A percentile compares a stretch with the other conserved stretches of the same genome.
These are phyloP conservation scores for Drosophila fuyamai DNA, from an alignment of 1,140 invertebrate genomes.

Conservation along the genomic window DNA sequence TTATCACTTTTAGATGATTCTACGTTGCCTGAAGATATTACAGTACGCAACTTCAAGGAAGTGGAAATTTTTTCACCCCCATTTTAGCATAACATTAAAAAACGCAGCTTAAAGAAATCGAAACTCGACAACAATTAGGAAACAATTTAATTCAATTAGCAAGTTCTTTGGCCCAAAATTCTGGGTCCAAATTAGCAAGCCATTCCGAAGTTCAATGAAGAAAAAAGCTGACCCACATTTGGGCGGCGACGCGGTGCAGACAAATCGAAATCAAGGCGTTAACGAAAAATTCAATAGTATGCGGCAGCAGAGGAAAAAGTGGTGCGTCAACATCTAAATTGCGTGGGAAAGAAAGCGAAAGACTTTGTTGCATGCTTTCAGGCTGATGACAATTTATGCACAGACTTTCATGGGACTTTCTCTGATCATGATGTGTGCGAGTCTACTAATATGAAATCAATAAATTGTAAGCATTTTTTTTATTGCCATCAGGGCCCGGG, in stretches of 20 bases:
- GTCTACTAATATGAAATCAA: slow-evolving; percentile 77
- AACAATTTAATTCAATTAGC: slow-evolving; percentile 67
- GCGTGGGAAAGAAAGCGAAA: slow-evolving; percentile 22
- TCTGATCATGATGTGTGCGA: slow-evolving; percentile 31
- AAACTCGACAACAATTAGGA: slow-evolving; percentile 57
- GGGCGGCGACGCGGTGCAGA: slow-evolving; percentile 28
- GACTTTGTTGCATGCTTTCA: slow-evolving; percentile 66
- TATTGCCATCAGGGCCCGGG: slow-evolving; percentile 50
- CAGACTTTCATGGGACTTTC: slow-evolving; percentile 33
- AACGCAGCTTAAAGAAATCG: slow-evolving; percentile 49
- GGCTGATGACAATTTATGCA: slow-evolving; percentile 66
- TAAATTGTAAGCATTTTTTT: slow-evolving; percentile 72
- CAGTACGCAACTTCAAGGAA: neutral
- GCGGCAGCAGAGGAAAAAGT: slow-evolving; percentile 12
- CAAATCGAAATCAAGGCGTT: slow-evolving; percentile 76
- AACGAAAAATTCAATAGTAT: slow-evolving; percentile 26
- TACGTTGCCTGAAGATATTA: neutral
- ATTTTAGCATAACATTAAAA: neutral
- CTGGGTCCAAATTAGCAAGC: slow-evolving; percentile 44
- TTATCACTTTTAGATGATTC: no score
- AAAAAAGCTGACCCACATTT: slow-evolving; percentile 44
- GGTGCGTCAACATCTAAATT: slow-evolving; percentile 25
- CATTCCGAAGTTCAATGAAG: slow-evolving; percentile 2
- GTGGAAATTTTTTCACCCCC: slow-evolving; percentile 23
- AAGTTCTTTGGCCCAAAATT: slow-evolving; percentile 47